Base-by-base conservation (phyloP, 2,797 vertebrate genomes). In the Ptychobarbus kaznakovi region DNA sequence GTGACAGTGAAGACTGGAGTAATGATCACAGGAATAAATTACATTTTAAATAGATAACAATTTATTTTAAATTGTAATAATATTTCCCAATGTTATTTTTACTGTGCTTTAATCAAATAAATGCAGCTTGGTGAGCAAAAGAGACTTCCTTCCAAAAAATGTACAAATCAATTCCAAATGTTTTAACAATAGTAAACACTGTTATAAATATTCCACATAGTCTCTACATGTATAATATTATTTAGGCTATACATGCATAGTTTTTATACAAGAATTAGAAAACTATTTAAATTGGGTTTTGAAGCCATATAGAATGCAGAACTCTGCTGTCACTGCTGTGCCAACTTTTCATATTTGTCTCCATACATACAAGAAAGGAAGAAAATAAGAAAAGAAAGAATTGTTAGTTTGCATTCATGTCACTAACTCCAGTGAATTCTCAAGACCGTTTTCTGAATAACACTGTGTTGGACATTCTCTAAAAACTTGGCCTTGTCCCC, bases 401-500 rank as follows among this genome's bases (percentile, higher is more conserved):
- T 11, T 40, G 46, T 16, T 40, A 25, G 28, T 49, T 80, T 80
- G 42, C 28, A 22, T 80, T 66, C 42, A 66, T 80, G 44, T 49
- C 15, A 70, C 63, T 32, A 51, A 8, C 61, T 80, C 10, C 25
- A 38, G 63, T 44, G 38, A 78, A 25, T 70, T 81, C 66, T 56
- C 22, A 25, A 69, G 46, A 53, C 44, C 2, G 16, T 42, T 83
- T 51, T 76, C 2, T 69, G 49, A 65, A 63, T 72, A 56, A 8
- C 25, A 40, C 53, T 83, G 32, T 53, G 32, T 77, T 61, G 28
- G 51, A 70, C 49, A 25, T 44, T 61, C 25, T 84, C 28, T 56
- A 7, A 87, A 61, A 80, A 20, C n/a, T 8, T 72, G 78, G 12
- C 25, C 42, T 87, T 51, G 73, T 86, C 74, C 25, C 58, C 80